These are phyloP conservation scores for Hybognathus amarus DNA, from an alignment of 2,797 vertebrate species.

Conservation along the genomic window DNA sequence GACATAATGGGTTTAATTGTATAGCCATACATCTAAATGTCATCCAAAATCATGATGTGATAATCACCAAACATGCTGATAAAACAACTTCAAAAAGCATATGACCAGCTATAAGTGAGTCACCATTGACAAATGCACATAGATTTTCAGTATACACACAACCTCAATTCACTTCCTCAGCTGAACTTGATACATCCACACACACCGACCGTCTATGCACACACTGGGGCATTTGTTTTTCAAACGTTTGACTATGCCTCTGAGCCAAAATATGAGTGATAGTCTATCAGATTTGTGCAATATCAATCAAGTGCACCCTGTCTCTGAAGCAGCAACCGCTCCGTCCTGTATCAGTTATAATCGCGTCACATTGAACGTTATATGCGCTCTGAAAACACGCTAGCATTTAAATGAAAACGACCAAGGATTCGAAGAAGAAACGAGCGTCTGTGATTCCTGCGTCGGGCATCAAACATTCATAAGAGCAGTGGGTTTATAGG, in stretches of 20 bases:
- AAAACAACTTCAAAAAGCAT: background rate
- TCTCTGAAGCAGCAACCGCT: background rate
- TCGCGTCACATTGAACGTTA: slow-evolving; percentile 1
- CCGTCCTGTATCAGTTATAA: background rate
- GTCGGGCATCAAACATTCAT: slow-evolving; percentile 14
- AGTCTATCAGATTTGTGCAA: background rate
- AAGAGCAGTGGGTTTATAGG: slow-evolving; percentile 9
- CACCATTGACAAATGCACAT: background rate
- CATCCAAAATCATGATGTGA: background rate
- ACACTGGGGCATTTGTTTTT: slow-evolving; percentile 12
- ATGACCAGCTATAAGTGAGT: background rate
- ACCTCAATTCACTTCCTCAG: slow-evolving; percentile 18
- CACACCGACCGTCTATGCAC: background rate
- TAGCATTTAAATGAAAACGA: background rate
- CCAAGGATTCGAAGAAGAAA: slow-evolving; percentile 24
- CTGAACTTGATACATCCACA: background rate
- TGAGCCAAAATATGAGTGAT: background rate
- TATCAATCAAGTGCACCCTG: slow-evolving; percentile 10
- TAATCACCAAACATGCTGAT: slow-evolving; percentile 3
- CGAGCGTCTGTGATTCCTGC: background rate
- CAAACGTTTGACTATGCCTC: background rate
- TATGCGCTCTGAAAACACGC: slow-evolving; percentile 3
- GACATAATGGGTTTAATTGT: background rate
- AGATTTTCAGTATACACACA: slow-evolving; percentile 1
- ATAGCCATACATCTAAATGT: background rate